Conservation (phyloP, 2,888 invertebrate species). For the Drepana falcataria region DNA sequence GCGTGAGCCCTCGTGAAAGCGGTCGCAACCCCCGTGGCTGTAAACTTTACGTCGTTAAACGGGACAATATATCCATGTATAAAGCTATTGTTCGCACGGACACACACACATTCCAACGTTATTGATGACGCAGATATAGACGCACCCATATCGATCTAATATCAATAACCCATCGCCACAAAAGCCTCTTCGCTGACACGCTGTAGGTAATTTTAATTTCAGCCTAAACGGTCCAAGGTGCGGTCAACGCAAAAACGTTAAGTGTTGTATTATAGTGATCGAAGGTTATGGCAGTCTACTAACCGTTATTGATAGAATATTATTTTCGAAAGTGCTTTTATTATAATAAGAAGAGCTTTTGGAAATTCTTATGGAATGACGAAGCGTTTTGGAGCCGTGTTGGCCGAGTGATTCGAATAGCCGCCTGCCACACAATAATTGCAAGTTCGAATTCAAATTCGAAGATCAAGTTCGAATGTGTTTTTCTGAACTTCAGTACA, state of each 20-base stretch:
- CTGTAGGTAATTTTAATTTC: slow-evolving; percentile 67
- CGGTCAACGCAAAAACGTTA: slow-evolving; percentile 42
- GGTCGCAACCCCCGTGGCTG: neutral
- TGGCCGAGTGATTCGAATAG: no score
- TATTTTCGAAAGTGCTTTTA: neutral
- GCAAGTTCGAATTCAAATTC: no score
- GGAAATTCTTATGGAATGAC: neutral
- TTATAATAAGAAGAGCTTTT: neutral
- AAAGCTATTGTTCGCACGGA: slow-evolving; percentile 43
- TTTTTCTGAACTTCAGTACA: no score
- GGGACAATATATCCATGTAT: slow-evolving; percentile 31
- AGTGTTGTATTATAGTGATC: slow-evolving; percentile 28
- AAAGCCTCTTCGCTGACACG: slow-evolving; percentile 57
- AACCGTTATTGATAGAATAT: slow-evolving; percentile 2
- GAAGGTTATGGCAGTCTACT: slow-evolving; percentile 16
- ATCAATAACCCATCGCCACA: slow-evolving; percentile 73
- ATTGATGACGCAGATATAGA: slow-evolving; percentile 57
- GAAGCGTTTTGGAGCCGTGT: no score
- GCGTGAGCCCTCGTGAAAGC: neutral
- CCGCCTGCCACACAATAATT: no score
- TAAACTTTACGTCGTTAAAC: slow-evolving; percentile 15
- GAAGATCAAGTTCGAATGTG: no score
- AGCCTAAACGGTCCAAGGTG: slow-evolving; percentile 56
- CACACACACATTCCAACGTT: slow-evolving; percentile 39
- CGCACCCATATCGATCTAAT: slow-evolving; percentile 61